Base-by-base conservation (phyloP, 2,113 vertebrate genomes). In the Alethe castanea region DNA sequence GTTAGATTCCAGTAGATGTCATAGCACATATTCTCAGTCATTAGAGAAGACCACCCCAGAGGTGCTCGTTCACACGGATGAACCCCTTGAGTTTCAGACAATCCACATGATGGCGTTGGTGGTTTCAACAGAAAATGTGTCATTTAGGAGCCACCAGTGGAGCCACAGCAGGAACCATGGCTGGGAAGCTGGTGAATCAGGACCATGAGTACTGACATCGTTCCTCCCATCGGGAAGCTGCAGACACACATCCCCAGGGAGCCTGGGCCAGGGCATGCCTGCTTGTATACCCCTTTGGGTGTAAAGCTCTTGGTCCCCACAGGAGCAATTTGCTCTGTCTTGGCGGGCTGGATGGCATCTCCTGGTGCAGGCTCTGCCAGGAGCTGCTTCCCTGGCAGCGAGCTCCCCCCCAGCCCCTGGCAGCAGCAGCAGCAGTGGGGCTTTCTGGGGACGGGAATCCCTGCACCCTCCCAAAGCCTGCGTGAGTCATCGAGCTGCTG, bases 371-470 rank as follows among this genome's bases (percentile, higher is more conserved):
- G 60, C 35, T 74, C 19, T 17, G 26, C 45, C 44, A 81, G 44
- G 47, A 8, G 2, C 24, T 12, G 45, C 61, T 74, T 59, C 31
- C 42, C 40, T 12, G 7, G 45, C 66, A 80, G 60, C 2, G 62
- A 57, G 53, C 40, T 64, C 64, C 92, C 80, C 59, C 59, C 1
- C 5, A 40, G 38, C 31, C 18, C n/a, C 52, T 12, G 74, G 57
- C 74, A 13, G 73, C 73, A 60, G 28, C 31, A 8, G 87, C 71
- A 83, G 48, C 67, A 64, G 65, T 2, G 0, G 14, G 67, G 80
- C 72, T 83, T 77, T 53, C 72, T 82, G 88, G 95, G 70, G 82
- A 86, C 0, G 24, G 95, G 92, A 89, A 96, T 94, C 87, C 95
- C 95, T 54, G 56, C 50, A 56, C 73, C 48, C 52, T 59, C 47